Percentiles rank a stretch among this genome's conserved stretches.
Conservation (phyloP, 2,113 vertebrate genomes). For the Chinchilla lanigera region DNA sequence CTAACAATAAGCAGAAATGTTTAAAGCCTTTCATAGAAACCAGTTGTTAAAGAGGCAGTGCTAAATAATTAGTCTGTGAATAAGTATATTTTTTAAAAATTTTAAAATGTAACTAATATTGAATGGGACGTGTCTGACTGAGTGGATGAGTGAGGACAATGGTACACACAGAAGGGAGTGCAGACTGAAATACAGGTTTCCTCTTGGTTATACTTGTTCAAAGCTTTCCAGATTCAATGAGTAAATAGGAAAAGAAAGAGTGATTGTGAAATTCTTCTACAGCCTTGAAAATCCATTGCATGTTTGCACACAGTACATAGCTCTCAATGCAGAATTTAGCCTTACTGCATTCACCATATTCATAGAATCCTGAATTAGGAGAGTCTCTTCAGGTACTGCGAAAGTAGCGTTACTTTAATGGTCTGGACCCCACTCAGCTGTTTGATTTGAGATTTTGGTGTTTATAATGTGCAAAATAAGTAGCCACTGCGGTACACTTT, state of each 20-base stretch:
- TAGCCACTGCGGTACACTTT: neutral
- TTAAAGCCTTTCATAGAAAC: neutral
- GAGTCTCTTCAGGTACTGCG: neutral
- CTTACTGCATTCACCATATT: neutral
- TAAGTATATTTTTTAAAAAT: neutral
- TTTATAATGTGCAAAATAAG: conserved; percentile 21
- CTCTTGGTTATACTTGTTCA: neutral
- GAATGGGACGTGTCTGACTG: neutral
- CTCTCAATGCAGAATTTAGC: neutral
- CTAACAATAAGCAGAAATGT: neutral
- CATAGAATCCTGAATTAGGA: neutral
- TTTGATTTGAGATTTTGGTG: conserved; percentile 35
- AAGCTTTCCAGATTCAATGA: neutral
- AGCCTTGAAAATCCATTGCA: neutral
- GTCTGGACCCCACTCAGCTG: neutral
- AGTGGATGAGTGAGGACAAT: neutral
- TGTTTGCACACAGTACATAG: neutral
- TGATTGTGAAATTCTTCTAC: neutral
- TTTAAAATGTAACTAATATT: neutral
- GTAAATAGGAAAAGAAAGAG: neutral
- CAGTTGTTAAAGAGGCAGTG: neutral
- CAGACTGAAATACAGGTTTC: neutral
- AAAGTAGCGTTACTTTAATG: neutral
- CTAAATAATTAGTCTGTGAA: neutral
- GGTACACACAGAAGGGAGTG: neutral